Conservation (phyloP, 2,888 invertebrate genomes). For the Caenorhabditis sp. region DNA sequence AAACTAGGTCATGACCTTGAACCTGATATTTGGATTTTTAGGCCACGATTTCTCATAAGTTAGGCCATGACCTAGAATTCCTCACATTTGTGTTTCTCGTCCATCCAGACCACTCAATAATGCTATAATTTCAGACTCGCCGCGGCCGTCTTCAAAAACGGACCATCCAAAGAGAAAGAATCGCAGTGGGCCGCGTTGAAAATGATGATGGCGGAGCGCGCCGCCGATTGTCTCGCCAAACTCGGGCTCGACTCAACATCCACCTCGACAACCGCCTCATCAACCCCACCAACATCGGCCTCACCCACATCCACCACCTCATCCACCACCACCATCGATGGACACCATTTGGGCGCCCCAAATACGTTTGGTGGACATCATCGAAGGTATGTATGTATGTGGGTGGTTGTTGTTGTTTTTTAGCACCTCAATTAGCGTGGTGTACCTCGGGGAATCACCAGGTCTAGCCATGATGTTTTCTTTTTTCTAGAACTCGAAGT, state of each 20-base stretch:
- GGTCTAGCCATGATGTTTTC: background rate
- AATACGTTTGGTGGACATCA: slow-evolving; percentile 45
- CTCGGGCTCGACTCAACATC: slow-evolving; percentile 47
- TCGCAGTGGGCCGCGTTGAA: slow-evolving; percentile 69
- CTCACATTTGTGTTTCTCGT: no score
- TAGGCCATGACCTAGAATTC: no score
- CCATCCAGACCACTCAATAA: no score
- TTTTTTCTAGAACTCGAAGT: slow-evolving; percentile 53
- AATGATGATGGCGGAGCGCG: slow-evolving; percentile 70
- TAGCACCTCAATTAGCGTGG: no score
- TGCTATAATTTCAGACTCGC: slow-evolving; percentile 41
- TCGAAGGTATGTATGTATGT: slow-evolving; percentile 32
- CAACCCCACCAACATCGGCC: slow-evolving; percentile 16
- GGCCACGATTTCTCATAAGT: no score
- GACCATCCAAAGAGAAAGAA: slow-evolving; percentile 58
- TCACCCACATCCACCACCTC: slow-evolving; percentile 27
- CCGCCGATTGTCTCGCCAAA: slow-evolving; percentile 66
- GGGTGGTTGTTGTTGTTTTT: background rate
- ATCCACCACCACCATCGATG: slow-evolving; percentile 29
- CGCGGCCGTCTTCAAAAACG: slow-evolving; percentile 37
- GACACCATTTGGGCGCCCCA: slow-evolving; percentile 26
- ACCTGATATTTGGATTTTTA: no score
- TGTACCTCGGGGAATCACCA: no score
- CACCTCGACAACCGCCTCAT: background rate
- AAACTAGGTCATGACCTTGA: no score